Evolutionary conservation across 2,888 invertebrate genomes (phyloP), one percentile per base, ranked within the genome.

Genomic region (Stenoptilia bipunctidactyla): DNA sequence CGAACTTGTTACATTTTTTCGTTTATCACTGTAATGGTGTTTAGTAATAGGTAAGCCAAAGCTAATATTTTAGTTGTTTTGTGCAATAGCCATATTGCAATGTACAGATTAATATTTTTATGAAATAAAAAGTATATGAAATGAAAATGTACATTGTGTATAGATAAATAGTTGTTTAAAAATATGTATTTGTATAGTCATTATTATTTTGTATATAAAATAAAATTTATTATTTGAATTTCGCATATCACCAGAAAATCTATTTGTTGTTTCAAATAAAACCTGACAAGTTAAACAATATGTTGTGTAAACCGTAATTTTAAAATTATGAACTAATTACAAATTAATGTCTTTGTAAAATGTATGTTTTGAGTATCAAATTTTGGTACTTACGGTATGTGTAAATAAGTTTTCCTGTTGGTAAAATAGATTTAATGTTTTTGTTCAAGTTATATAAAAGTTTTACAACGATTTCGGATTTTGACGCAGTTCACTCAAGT

Each of bases 1-100:
- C 20, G 3, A 20, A 5, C 8, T 5, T 20, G 20, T 20, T 5
- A 20, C 20, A 20, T 20, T 20, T n/a, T n/a, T 20, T 20, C 20
- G 20, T 20, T 20, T 20, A 20, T 20, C 20, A 20, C 20, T 30
- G n/a, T 30, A 12, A 12, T 8, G 10, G 30, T 30, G 9, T 30
- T 30, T 30, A 30, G 12, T 30, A 30, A 77, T 73, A 66, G 71
- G 72, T 76, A 79, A 80, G 77, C 82, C 82, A 82, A 82, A 83
- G 82, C 73, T 79, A 75, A 68, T 74, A 61, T 73, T 68, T 74
- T 76, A 77, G 69, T 77, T 76, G 55, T 66, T 64, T 30, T 72
- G 82, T 83, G 82, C 82, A 83, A 80, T 82, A 80, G 66, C 55
- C 61, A 54, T 62, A 76, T 82, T 82, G 80, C 80, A 68, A 71